Evolutionary conservation across 2,113 vertebrate species (phyloP).

Genomic region (Nibea coibor): DNA sequence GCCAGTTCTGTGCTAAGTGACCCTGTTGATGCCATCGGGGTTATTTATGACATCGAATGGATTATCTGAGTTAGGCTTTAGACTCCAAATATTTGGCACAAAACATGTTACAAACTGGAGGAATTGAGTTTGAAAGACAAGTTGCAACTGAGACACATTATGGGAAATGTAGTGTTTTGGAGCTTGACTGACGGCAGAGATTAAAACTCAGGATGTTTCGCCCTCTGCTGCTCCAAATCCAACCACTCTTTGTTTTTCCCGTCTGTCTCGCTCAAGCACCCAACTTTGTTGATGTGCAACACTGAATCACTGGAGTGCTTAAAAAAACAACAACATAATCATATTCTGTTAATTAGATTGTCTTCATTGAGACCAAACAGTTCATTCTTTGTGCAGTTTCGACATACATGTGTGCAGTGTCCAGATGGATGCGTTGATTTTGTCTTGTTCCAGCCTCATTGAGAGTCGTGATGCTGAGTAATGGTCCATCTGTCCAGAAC

Average conservation of each 20-base stretch:
- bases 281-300: background rate
- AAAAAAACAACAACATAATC: background rate
- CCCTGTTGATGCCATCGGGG: background rate
- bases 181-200: background rate
- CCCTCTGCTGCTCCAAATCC: background rate
- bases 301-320: background rate
- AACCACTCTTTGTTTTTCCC: background rate
- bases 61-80: background rate
- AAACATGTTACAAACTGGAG: background rate
- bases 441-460: constrained; percentile 50
- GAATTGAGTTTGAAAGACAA: background rate
- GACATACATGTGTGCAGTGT: constrained; percentile 2
- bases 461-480: constrained; percentile 67
- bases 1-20: background rate
- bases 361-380: constrained; percentile 14
- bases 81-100: background rate
- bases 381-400: constrained; percentile 1
- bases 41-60: background rate
- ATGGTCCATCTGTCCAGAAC: constrained; percentile 67
- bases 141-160: background rate
- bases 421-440: constrained; percentile 65
- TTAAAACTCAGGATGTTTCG: background rate
- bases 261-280: background rate
- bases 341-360: background rate
- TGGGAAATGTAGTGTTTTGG: background rate